A percentile compares a stretch with the other conserved stretches of the same genome.
Conservation (phyloP, 2,888 invertebrate genomes). For the Rugalucina vietnamica region DNA sequence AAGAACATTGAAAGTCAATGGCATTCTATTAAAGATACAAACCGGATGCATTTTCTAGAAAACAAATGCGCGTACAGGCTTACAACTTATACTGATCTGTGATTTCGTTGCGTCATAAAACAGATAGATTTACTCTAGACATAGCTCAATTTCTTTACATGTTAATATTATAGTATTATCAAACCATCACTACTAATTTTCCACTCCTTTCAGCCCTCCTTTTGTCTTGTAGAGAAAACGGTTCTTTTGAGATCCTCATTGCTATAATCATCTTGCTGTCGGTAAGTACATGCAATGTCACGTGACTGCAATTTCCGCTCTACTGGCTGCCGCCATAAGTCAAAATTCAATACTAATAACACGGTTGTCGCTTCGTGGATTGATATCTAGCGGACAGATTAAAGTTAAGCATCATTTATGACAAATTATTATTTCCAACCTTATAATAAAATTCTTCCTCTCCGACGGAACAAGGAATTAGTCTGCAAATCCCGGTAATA, state of each 20-base stretch:
- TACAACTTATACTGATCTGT: too few relatives aligned
- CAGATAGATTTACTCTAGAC: too few relatives aligned
- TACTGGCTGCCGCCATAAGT: slow-evolving; percentile 3
- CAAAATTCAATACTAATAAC: slow-evolving; percentile 2
- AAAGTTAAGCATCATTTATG: slow-evolving; percentile 12
- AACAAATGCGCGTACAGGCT: too few relatives aligned
- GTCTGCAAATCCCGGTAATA: background rate
- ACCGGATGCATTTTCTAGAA: too few relatives aligned
- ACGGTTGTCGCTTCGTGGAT: background rate
- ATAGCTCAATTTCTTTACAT: too few relatives aligned
- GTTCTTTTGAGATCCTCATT: slow-evolving; percentile 27
- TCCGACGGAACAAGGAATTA: background rate
- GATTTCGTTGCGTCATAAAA: too few relatives aligned
- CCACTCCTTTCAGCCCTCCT: background rate
- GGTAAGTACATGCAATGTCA: slow-evolving; percentile 32
- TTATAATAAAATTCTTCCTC: slow-evolving; percentile 2
- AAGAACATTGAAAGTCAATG: too few relatives aligned
- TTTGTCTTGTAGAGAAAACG: background rate
- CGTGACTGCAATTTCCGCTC: slow-evolving; percentile 44
- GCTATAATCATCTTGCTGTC: slow-evolving; percentile 38
- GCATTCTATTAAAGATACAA: too few relatives aligned
- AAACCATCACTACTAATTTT: slow-evolving; percentile 7
- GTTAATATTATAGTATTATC: slow-evolving; percentile 9
- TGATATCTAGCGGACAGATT: slow-evolving; percentile 12
- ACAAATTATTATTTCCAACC: slow-evolving; percentile 12